Evolutionary conservation across 2,888 invertebrate species (phyloP).

Genomic region (Drosophila atripex): DNA sequence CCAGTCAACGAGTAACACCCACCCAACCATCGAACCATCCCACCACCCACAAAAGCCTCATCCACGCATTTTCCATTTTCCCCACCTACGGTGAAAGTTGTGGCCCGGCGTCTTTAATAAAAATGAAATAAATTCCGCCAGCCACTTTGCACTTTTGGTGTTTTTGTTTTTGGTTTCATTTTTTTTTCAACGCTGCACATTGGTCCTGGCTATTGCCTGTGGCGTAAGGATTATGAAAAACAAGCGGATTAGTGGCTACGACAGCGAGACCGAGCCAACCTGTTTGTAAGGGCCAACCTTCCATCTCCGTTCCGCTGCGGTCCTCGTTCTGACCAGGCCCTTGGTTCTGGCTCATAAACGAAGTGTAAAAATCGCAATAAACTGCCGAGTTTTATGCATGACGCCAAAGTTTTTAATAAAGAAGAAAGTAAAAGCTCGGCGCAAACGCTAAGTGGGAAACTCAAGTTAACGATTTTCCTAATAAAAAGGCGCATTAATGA

Average conservation of each 20-base stretch:
- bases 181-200: conserved; percentile 25
- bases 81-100: background rate
- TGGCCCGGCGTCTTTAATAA: conserved; percentile 41
- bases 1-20: conserved; percentile 21
- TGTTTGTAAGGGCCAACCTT: background rate
- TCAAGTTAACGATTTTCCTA: conserved; percentile 61
- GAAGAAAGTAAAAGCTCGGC: conserved; percentile 37
- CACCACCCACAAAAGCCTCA: background rate
- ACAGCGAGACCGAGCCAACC: conserved; percentile 7
- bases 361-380: conserved; percentile 61
- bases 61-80: conserved; percentile 27
- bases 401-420: conserved; percentile 59
- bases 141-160: conserved; percentile 62
- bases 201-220: conserved; percentile 55
- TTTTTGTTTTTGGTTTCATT: conserved; percentile 2
- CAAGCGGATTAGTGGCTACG: conserved; percentile 70
- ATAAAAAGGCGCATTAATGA: conserved; percentile 55
- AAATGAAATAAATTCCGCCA: conserved; percentile 65
- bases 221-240: conserved; percentile 69
- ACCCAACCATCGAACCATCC: conserved; percentile 1
- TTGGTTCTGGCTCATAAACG: conserved; percentile 42
- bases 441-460: conserved; percentile 52
- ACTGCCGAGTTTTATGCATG: conserved; percentile 62
- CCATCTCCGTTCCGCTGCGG: background rate
- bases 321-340: conserved; percentile 17